phyloP scores from a whole-genome alignment of 2,797 vertebrate genomes.

The Melanotaenia maccullochi region DNA sequence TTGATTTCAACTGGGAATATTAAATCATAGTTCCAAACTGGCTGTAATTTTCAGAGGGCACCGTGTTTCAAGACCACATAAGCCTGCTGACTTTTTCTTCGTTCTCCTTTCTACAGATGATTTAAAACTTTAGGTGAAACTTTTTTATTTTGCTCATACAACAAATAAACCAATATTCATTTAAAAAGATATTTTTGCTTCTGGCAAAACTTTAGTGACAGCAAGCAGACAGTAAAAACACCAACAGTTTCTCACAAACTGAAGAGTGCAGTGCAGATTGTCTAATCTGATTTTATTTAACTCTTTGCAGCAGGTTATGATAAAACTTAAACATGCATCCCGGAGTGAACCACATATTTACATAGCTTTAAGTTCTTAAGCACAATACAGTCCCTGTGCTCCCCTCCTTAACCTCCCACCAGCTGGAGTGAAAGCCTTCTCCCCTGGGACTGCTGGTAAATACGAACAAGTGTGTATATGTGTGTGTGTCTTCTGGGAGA shows the following conservation, averaged over 20 bases:
- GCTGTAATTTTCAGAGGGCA: background rate
- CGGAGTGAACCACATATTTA: constrained; percentile 41
- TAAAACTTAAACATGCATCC: constrained; percentile 17
- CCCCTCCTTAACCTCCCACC: constrained; percentile 43
- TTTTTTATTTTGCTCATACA: too few relatives aligned
- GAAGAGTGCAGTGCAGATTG: constrained; percentile 5
- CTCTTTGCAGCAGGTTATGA: constrained; percentile 16
- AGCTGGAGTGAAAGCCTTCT: constrained; percentile 61
- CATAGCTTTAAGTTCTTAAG: constrained; percentile 32
- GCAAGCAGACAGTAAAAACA: constrained; percentile 35
- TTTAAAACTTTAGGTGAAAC: constrained; percentile 14
- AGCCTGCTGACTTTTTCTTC: constrained; percentile 26
- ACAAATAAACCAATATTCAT: background rate
- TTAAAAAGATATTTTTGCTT: background rate
- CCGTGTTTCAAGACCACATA: background rate
- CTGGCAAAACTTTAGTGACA: background rate
- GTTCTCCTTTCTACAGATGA: constrained; percentile 12
- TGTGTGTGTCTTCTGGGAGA: constrained; percentile 58
- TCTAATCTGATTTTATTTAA: constrained; percentile 30
- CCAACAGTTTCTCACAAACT: constrained; percentile 22
- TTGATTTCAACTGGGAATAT: background rate
- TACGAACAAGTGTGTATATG: constrained; percentile 63
- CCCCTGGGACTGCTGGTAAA: constrained; percentile 68
- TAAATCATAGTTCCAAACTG: background rate
- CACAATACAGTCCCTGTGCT: constrained; percentile 53